phyloP scores from a whole-genome alignment of 2,888 invertebrate genomes.

The Chrysolina oricalcia region DNA sequence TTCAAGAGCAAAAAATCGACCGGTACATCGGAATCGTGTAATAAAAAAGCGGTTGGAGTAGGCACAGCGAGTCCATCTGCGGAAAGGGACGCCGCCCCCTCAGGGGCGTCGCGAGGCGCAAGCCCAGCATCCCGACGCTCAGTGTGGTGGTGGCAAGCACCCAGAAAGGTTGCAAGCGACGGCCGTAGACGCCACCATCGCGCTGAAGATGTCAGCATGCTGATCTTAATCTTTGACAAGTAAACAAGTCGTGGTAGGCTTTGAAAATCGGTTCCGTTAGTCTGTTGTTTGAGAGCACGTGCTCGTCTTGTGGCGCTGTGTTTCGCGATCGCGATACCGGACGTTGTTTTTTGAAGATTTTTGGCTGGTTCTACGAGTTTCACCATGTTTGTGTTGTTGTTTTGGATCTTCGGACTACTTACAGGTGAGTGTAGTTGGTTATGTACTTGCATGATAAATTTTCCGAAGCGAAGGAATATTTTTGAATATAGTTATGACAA shows the following conservation, averaged over 20 bases:
- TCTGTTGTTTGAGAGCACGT: constrained; percentile 3
- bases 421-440: constrained; percentile 27
- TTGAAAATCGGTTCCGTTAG: constrained; percentile 3
- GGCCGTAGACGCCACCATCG: constrained; percentile 41
- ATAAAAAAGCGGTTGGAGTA: constrained; percentile 53
- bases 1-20: constrained; percentile 47
- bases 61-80: constrained; percentile 49
- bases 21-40: constrained; percentile 45
- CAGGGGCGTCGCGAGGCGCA: constrained; percentile 58
- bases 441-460: neutral
- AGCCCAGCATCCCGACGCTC: constrained; percentile 65
- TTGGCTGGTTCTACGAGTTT: constrained; percentile 21
- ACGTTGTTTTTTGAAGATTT: neutral
- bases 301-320: neutral
- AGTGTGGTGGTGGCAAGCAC: constrained; percentile 64
- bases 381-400: constrained; percentile 39
- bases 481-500: no score
- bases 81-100: constrained; percentile 55
- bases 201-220: constrained; percentile 49
- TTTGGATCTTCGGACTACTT: constrained; percentile 38
- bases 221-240: constrained; percentile 42
- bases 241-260: constrained; percentile 39
- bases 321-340: neutral
- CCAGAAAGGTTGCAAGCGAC: constrained; percentile 46
- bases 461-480: no score